phyloP scores from a whole-genome alignment of 2,888 invertebrate genomes.

The Syritta pipiens region DNA sequence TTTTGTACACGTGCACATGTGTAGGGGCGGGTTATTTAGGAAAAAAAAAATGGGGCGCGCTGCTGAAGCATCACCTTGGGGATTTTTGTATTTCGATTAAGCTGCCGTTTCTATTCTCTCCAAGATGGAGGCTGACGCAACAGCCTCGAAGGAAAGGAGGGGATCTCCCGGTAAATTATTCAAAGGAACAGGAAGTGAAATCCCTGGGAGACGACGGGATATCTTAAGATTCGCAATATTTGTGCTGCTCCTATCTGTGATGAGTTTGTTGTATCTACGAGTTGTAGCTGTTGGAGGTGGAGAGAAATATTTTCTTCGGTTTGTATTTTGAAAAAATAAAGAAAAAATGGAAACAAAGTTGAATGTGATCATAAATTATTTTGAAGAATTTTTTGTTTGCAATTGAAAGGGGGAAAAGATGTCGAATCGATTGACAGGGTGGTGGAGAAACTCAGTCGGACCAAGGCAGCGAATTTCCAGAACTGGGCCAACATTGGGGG shows the following conservation, averaged over 20 bases:
- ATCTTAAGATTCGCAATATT: slow-evolving; percentile 49
- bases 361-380: slow-evolving; percentile 14
- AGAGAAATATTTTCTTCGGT: neutral
- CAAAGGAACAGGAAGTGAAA: slow-evolving; percentile 49
- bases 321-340: slow-evolving; percentile 46
- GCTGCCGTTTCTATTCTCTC: slow-evolving; percentile 31
- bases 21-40: neutral
- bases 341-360: no score
- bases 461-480: no score
- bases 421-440: no score
- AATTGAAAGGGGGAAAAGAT: no score
- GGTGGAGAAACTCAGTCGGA: no score
- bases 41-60: slow-evolving; percentile 31
- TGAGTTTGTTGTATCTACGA: neutral
- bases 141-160: slow-evolving; percentile 38
- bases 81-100: slow-evolving; percentile 54
- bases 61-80: slow-evolving; percentile 50
- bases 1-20: neutral
- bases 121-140: slow-evolving; percentile 35
- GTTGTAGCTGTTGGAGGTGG: neutral
- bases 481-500: no score
- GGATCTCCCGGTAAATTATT: slow-evolving; percentile 66
- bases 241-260: slow-evolving; percentile 37
- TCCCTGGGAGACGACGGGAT: slow-evolving; percentile 21
- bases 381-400: no score